A percentile compares a stretch with the other conserved stretches of the same genome.
These are phyloP conservation scores for Trichopoda pennipes DNA, from an alignment of 2,888 invertebrate genomes.

Conservation along the genomic window DNA sequence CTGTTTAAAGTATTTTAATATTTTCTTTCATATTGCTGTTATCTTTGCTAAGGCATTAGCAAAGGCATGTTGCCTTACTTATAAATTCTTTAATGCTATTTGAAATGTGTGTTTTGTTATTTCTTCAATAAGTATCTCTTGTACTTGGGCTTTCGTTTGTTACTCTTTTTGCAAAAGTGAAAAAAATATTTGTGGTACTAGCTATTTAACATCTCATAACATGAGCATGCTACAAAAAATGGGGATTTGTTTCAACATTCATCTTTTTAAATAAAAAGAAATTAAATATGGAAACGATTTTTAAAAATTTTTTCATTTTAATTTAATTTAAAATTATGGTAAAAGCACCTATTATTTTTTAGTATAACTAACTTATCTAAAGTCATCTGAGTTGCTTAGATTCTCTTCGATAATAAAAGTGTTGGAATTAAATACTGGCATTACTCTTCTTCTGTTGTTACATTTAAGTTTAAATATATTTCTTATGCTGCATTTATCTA, in stretches of 20 bases:
- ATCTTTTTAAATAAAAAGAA: neutral
- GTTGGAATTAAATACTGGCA: too few relatives aligned
- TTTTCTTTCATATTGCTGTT: neutral
- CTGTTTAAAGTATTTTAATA: slow-evolving; percentile 35
- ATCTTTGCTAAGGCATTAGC: slow-evolving; percentile 28
- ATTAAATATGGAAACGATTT: neutral
- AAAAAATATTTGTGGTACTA: slow-evolving; percentile 51
- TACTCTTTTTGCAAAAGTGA: slow-evolving; percentile 4
- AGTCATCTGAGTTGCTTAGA: too few relatives aligned
- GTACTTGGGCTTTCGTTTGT: slow-evolving; percentile 27
- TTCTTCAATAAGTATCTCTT: slow-evolving; percentile 1
- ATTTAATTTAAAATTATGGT: too few relatives aligned
- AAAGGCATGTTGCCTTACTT: slow-evolving; percentile 37
- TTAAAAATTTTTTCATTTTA: too few relatives aligned
- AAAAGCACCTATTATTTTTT: too few relatives aligned
- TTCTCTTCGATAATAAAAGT: too few relatives aligned
- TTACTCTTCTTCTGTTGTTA: too few relatives aligned
- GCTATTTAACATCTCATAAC: slow-evolving; percentile 47
- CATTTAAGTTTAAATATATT: too few relatives aligned
- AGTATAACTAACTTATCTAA: too few relatives aligned
- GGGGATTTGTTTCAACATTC: neutral
- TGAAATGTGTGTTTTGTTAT: neutral
- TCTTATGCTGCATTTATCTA: too few relatives aligned
- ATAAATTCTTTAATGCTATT: slow-evolving; percentile 33
- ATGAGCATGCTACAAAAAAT: slow-evolving; percentile 8